A percentile compares a stretch with the other conserved stretches of the same genome.
Conservation (phyloP, 1,140 invertebrate genomes). For the Caenorhabditis latens region DNA sequence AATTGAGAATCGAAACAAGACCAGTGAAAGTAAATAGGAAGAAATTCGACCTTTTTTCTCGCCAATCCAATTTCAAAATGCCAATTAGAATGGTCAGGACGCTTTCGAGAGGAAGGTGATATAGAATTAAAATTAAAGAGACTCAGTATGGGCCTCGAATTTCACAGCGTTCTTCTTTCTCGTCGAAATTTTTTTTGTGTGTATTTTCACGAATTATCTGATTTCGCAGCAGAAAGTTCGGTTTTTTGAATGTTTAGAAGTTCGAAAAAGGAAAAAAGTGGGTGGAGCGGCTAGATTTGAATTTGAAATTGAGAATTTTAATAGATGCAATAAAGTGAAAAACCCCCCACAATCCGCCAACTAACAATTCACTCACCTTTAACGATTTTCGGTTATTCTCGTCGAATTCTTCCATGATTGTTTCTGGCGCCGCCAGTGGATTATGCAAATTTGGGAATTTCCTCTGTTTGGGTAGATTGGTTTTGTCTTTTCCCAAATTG, state of each 20-base stretch:
- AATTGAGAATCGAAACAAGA: neutral
- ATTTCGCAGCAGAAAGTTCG: constrained; percentile 20
- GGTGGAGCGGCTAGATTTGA: constrained; percentile 10
- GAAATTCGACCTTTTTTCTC: constrained; percentile 13
- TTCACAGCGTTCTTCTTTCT: constrained; percentile 33
- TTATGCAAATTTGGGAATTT: constrained; percentile 13
- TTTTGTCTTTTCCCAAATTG: neutral
- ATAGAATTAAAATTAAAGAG: constrained; percentile 20
- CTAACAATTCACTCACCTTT: constrained; percentile 16
- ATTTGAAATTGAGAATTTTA: constrained; percentile 28
- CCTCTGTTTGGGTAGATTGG: neutral
- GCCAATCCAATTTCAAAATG: constrained; percentile 49
- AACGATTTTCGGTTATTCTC: constrained; percentile 47
- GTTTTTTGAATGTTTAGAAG: neutral
- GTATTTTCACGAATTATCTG: constrained; percentile 11
- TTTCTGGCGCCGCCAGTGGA: neutral
- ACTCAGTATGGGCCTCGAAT: constrained; percentile 13
- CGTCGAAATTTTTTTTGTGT: neutral
- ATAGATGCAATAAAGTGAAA: neutral
- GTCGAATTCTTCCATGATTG: constrained; percentile 52
- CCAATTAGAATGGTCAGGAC: constrained; percentile 44
- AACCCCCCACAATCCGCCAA: no score
- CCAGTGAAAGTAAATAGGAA: neutral
- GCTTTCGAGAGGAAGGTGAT: neutral
- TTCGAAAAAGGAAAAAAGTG: neutral